Percentiles rank a stretch among this genome's conserved stretches.
Conservation (phyloP, 1,140 invertebrate species). For the Harlomillsia oculata region DNA sequence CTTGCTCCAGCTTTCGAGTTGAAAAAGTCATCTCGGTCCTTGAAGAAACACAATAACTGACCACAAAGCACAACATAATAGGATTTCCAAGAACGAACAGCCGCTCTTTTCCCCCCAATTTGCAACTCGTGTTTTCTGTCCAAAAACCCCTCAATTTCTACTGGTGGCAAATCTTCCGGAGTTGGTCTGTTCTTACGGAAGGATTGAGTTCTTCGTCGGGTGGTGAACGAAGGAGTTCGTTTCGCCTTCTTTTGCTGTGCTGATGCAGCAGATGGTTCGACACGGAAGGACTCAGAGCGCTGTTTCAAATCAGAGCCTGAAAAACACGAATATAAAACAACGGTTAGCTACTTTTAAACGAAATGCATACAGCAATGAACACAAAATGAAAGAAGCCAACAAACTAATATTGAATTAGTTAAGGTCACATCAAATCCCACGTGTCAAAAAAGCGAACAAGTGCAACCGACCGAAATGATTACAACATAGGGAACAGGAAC, state of each 20-base stretch:
- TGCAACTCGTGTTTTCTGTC: conserved; percentile 93
- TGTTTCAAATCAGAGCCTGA: conserved; percentile 14
- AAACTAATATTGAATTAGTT: too few relatives aligned
- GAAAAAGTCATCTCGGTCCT: conserved; percentile 83
- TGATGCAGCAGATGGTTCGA: too few relatives aligned
- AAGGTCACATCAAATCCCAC: too few relatives aligned
- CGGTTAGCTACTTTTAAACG: background rate
- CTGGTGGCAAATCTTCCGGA: conserved; percentile 64
- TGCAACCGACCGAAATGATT: too few relatives aligned
- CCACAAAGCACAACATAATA: conserved; percentile 91
- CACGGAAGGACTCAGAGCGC: conserved; percentile 37
- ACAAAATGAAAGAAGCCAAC: too few relatives aligned
- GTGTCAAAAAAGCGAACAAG: too few relatives aligned
- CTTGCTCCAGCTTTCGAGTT: conserved; percentile 77
- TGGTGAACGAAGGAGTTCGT: conserved; percentile 88
- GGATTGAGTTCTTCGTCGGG: conserved; percentile 70
- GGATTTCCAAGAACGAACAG: conserved; percentile 88
- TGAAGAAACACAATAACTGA: conserved; percentile 95
- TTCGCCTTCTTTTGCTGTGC: conserved; percentile 62
- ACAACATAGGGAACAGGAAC: too few relatives aligned
- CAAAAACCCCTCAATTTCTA: conserved; percentile 80
- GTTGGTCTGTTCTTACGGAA: conserved; percentile 64
- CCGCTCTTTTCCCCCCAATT: conserved; percentile 79
- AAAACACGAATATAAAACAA: background rate
- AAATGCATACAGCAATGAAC: too few relatives aligned